Conservation (phyloP, 92 coral and sea anemone genomes). For the Heliopora coerulea region DNA sequence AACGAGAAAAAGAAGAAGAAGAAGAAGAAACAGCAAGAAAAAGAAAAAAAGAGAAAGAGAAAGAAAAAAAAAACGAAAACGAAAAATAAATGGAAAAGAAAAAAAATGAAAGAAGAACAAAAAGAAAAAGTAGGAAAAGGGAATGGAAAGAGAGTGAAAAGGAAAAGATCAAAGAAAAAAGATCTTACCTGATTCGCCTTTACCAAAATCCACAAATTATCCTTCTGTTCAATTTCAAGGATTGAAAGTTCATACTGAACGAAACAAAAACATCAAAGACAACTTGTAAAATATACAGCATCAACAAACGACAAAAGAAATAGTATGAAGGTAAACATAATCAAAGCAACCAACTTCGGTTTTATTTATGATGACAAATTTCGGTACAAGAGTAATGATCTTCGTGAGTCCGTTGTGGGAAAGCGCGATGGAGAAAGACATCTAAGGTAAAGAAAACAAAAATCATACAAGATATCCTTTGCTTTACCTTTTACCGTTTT, state of each 20-base stretch:
- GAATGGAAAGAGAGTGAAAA: not conserved
- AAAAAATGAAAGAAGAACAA: not conserved
- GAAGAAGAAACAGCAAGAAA: not conserved
- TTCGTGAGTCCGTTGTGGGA: conserved; percentile 84
- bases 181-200: conserved; percentile 23
- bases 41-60: not conserved
- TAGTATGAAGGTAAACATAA: not conserved
- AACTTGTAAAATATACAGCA: no score
- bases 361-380: conserved; percentile 90
- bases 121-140: not conserved
- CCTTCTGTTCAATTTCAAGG: conserved; percentile 23
- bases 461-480: no score
- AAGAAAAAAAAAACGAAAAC: not conserved
- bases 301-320: not conserved
- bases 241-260: conserved; percentile 23
- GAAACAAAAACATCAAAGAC: not conserved
- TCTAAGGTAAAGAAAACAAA: conserved; percentile 47
- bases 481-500: no score
- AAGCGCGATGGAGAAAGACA: conserved; percentile 83
- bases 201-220: conserved; percentile 17
- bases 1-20: not conserved
- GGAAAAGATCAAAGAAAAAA: not conserved
- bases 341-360: conserved; percentile 63
- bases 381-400: conserved; percentile 85
- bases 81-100: not conserved